phyloP scores from a whole-genome alignment of 2,888 invertebrate genomes.

The Macropis europaea region DNA sequence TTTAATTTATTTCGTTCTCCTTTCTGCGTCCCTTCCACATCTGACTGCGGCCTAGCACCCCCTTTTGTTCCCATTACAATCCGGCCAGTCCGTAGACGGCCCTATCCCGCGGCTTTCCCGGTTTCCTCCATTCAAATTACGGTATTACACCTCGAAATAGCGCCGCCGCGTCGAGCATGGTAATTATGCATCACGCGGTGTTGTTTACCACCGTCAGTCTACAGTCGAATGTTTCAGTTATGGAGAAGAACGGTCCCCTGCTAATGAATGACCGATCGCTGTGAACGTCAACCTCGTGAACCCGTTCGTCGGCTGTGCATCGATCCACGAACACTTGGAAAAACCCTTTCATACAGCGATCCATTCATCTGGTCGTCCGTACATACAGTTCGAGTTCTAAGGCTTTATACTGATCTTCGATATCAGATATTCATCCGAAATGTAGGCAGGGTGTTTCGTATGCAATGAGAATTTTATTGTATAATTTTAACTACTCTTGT shows the following conservation, averaged over 20 bases:
- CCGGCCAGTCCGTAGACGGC: not conserved
- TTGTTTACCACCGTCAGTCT: constrained; percentile 1
- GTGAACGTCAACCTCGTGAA: not conserved
- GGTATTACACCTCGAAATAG: constrained; percentile 6
- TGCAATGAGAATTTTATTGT: too few relatives aligned
- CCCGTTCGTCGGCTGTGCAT: not conserved
- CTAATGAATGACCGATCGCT: constrained; percentile 23
- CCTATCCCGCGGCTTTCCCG: constrained; percentile 5
- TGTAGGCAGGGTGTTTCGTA: too few relatives aligned
- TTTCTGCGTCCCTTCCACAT: not conserved
- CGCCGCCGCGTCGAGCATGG: not conserved
- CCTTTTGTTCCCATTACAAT: constrained; percentile 19
- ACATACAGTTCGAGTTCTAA: not conserved
- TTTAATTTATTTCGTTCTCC: constrained; percentile 47
- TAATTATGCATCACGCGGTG: constrained; percentile 13
- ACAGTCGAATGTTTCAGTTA: not conserved
- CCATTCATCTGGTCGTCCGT: not conserved
- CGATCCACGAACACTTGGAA: not conserved
- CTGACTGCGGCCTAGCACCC: not conserved
- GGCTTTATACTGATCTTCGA: not conserved
- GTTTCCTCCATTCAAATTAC: not conserved
- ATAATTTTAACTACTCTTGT: too few relatives aligned
- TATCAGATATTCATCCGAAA: too few relatives aligned
- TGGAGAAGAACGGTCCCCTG: not conserved
- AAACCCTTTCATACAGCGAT: not conserved